phyloP scores from a whole-genome alignment of 2,888 invertebrate species.

The Unio delphinus region DNA sequence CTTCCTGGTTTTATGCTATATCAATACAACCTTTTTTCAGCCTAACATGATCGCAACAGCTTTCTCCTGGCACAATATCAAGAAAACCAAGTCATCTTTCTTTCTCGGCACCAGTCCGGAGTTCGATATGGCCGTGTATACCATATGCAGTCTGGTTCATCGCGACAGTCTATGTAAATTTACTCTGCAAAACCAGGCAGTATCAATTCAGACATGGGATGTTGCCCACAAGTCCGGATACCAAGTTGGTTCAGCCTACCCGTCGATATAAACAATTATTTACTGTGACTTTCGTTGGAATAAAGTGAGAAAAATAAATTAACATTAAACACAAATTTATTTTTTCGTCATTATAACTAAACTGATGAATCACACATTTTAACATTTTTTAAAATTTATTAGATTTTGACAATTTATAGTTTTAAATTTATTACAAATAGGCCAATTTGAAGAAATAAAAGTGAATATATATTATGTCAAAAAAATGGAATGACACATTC shows the following conservation, averaged over 20 bases:
- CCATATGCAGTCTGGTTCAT: conserved; percentile 86
- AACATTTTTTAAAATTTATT: no score
- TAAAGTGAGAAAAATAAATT: no score
- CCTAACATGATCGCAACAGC: conserved; percentile 40
- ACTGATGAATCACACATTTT: no score
- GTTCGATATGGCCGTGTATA: conserved; percentile 90
- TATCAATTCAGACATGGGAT: conserved; percentile 80
- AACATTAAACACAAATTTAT: no score
- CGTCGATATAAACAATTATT: conserved; percentile 17
- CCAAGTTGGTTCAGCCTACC: conserved; percentile 53
- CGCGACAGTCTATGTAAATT: conserved; percentile 83
- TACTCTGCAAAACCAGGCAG: conserved; percentile 80
- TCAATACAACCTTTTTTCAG: conserved; percentile 24
- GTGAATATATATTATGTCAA: no score
- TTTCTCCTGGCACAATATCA: conserved; percentile 45
- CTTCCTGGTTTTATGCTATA: no score
- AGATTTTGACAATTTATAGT: no score
- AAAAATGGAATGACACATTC: no score
- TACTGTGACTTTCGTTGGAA: no score
- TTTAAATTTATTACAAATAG: no score
- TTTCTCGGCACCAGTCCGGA: conserved; percentile 81
- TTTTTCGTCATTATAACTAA: no score
- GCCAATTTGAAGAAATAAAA: no score
- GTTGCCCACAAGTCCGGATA: conserved; percentile 39
- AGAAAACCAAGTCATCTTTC: conserved; percentile 52